Conservation (phyloP, 2,113 vertebrate species). For the Emydura subglobosa region DNA sequence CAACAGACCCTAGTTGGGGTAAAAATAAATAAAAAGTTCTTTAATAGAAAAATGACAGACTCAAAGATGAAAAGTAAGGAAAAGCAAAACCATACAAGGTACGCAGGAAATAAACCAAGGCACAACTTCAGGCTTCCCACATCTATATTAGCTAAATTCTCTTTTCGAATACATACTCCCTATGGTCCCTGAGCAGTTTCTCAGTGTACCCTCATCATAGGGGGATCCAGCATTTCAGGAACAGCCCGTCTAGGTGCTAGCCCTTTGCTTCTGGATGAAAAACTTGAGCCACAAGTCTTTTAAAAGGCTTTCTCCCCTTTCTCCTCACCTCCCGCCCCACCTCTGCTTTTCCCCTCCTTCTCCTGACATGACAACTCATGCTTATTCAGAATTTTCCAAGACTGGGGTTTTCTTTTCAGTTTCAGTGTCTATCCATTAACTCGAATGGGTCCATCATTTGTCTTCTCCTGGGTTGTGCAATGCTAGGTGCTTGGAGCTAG, state of each 20-base stretch:
- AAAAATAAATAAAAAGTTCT: background rate
- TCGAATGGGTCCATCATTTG: background rate
- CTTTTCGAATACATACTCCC: background rate
- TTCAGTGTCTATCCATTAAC: no score
- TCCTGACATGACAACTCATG: no score
- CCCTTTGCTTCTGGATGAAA: background rate
- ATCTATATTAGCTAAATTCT: background rate
- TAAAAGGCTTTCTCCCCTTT: no score
- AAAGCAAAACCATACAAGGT: background rate
- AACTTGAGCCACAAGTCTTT: background rate
- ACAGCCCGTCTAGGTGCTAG: background rate
- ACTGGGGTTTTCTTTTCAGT: background rate
- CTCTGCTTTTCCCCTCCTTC: no score
- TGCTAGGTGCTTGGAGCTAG: background rate
- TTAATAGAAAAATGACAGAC: background rate
- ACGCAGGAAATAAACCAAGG: background rate
- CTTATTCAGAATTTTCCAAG: background rate
- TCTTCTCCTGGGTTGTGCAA: background rate
- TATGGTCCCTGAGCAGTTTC: background rate
- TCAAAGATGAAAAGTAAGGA: background rate
- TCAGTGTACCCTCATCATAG: background rate
- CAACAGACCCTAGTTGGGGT: background rate
- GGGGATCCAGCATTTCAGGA: background rate
- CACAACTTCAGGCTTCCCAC: background rate
- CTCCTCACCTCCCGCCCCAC: no score